phyloP scores from a whole-genome alignment of 2,113 vertebrate genomes.

The Phainopepla nitens region DNA sequence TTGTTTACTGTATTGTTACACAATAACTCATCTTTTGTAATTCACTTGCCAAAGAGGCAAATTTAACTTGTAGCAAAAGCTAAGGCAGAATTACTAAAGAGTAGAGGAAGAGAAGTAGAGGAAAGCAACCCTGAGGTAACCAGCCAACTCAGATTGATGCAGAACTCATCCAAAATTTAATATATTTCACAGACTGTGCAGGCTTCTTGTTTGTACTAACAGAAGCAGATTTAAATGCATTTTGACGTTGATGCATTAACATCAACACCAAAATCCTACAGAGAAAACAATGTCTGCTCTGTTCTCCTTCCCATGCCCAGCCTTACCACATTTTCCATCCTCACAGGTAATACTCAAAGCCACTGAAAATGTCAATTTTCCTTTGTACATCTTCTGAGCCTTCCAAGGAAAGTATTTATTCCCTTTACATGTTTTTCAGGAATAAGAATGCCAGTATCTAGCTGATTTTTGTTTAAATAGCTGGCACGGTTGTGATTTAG shows the following conservation, averaged over 20 bases:
- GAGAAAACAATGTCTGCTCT: neutral
- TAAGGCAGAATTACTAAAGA: neutral
- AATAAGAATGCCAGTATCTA: neutral
- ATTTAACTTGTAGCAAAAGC: neutral
- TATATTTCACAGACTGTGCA: neutral
- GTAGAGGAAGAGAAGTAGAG: neutral
- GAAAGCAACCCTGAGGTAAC: neutral
- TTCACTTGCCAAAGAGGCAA: neutral
- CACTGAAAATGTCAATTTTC: neutral
- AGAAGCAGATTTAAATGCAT: neutral
- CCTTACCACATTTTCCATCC: neutral
- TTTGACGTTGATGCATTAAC: neutral
- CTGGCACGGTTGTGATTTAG: neutral
- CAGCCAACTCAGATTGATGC: neutral
- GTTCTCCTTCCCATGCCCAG: neutral
- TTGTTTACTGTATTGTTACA: neutral
- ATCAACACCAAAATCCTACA: neutral
- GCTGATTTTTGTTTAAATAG: neutral
- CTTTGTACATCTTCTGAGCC: neutral
- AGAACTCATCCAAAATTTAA: neutral
- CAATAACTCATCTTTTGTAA: neutral
- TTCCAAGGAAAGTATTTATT: neutral
- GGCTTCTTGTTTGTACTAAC: neutral
- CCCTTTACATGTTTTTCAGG: neutral
- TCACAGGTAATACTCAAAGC: neutral